phyloP scores from a whole-genome alignment of 2,113 vertebrate genomes.

The Propithecus coquereli region DNA sequence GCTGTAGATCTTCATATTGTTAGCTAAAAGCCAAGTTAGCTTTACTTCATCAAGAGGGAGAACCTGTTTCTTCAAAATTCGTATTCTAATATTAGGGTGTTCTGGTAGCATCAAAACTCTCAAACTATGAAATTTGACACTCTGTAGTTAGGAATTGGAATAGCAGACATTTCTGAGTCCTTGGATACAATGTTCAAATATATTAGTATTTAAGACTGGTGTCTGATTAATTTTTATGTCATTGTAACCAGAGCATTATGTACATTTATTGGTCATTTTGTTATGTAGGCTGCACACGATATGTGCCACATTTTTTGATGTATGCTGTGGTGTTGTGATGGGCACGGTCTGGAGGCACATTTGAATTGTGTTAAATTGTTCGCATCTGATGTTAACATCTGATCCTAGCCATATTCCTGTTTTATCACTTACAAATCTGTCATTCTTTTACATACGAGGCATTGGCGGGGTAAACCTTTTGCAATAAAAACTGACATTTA shows the following conservation, averaged over 20 bases:
- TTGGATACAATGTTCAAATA: neutral
- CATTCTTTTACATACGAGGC: conserved; percentile 18
- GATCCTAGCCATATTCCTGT: conserved; percentile 23
- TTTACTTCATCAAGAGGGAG: neutral
- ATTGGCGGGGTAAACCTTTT: conserved; percentile 40
- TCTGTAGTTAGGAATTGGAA: neutral
- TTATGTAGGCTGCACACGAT: neutral
- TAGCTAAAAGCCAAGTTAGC: neutral
- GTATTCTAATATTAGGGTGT: neutral
- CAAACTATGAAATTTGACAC: neutral
- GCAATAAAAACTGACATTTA: conserved; percentile 56
- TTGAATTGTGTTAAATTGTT: conserved; percentile 37
- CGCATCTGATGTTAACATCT: conserved; percentile 27
- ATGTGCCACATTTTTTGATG: neutral
- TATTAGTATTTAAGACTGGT: neutral
- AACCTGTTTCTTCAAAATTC: conserved; percentile 35
- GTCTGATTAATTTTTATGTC: neutral
- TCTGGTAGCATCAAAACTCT: neutral
- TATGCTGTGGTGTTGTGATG: neutral
- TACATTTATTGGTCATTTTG: neutral
- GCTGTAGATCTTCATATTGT: neutral
- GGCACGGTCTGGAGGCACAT: neutral
- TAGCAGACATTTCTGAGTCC: conserved; percentile 21
- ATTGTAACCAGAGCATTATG: neutral
- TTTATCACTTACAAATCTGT: conserved; percentile 45